These are phyloP conservation scores for Pheucticus melanocephalus DNA, from an alignment of 2,113 vertebrate genomes.

Conservation along the genomic window DNA sequence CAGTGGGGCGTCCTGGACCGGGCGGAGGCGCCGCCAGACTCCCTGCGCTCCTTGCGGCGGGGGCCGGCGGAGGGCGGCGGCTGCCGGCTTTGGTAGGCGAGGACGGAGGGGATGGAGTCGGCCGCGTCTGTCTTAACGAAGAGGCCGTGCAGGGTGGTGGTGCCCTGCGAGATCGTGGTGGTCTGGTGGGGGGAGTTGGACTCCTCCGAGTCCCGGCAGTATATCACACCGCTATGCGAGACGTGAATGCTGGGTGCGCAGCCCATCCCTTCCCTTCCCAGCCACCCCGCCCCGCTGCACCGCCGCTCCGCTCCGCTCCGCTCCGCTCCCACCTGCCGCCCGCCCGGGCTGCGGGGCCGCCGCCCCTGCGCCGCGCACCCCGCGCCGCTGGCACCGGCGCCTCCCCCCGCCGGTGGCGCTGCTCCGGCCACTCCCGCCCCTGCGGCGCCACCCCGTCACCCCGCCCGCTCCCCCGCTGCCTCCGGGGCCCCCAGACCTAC, in stretches of 20 bases:
- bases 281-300: background rate
- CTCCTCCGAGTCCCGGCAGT: constrained; percentile 96
- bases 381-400: background rate
- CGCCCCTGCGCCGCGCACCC: background rate
- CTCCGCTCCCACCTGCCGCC: background rate
- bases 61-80: constrained; percentile 70
- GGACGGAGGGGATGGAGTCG: constrained; percentile 83
- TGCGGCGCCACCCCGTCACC: background rate
- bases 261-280: constrained; percentile 82
- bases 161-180: constrained; percentile 87
- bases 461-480: background rate
- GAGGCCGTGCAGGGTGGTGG: constrained; percentile 85
- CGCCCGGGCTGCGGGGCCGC: background rate
- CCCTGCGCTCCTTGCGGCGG: constrained; percentile 71
- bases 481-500: background rate
- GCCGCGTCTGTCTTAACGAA: constrained; percentile 90
- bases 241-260: constrained; percentile 97
- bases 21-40: constrained; percentile 69
- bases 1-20: constrained; percentile 69
- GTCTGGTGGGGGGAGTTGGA: constrained; percentile 90
- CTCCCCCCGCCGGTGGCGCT: background rate
- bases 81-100: constrained; percentile 82
- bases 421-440: background rate
- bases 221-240: constrained; percentile 97
- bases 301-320: background rate